These are phyloP conservation scores for Litoditis marina DNA, from an alignment of 2,888 invertebrate genomes.

Conservation along the genomic window DNA sequence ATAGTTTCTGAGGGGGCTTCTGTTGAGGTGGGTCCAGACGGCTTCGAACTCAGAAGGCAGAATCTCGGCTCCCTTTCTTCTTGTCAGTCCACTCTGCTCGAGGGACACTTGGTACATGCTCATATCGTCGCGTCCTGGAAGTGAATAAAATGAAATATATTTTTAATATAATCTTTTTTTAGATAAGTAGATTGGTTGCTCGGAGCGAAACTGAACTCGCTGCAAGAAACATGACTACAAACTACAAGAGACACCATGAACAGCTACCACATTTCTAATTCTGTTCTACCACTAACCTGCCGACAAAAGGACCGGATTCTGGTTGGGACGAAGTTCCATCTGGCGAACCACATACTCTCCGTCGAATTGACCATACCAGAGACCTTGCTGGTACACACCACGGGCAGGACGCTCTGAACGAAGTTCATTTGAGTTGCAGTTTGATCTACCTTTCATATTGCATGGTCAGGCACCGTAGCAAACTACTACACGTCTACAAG, in stretches of 20 bases:
- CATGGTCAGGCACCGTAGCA: no score
- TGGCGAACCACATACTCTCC: constrained; percentile 95
- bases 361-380: constrained; percentile 99
- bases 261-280: not conserved
- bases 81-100: constrained; percentile 88
- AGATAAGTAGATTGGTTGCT: no score
- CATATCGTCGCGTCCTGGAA: constrained; percentile 87
- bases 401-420: no score
- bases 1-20: no score
- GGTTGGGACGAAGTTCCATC: constrained; percentile 93
- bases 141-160: no score
- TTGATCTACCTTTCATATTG: no score
- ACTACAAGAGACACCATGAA: no score
- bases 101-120: constrained; percentile 96
- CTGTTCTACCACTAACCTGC: constrained; percentile 71
- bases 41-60: constrained; percentile 88
- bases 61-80: constrained; percentile 80
- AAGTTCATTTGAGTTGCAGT: no score
- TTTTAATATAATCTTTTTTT: no score
- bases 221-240: no score
- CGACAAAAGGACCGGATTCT: constrained; percentile 80
- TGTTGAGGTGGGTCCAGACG: constrained; percentile 80
- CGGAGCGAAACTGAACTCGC: no score
- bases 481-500: no score
- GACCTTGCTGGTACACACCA: constrained; percentile 74